phyloP scores from a whole-genome alignment of 2,113 vertebrate species.

The Stercorarius parasiticus region DNA sequence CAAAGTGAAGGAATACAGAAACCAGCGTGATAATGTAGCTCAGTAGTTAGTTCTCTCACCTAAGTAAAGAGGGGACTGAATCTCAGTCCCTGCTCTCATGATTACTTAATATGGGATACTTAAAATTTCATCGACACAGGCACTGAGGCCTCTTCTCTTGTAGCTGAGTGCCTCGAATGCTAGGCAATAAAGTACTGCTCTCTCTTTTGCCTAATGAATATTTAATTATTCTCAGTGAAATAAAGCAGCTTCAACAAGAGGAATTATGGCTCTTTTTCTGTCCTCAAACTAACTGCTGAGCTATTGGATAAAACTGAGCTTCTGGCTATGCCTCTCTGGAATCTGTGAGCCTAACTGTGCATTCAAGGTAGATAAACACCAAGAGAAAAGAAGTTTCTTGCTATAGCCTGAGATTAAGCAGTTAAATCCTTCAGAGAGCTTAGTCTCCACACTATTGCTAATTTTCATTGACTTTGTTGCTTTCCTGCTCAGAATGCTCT shows the following conservation, averaged over 20 bases:
- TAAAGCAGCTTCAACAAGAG: conserved; percentile 20
- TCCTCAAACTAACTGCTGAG: not conserved
- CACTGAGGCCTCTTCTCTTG: conserved; percentile 3
- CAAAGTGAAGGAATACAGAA: not conserved
- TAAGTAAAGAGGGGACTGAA: conserved; percentile 11
- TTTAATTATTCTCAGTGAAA: conserved; percentile 37
- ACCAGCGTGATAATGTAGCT: not conserved
- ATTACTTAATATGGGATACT: conserved; percentile 60
- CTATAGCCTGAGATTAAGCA: not conserved
- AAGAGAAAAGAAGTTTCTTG: not conserved
- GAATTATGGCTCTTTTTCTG: conserved; percentile 7
- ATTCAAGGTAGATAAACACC: not conserved
- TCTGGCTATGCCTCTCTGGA: not conserved
- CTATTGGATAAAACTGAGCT: not conserved
- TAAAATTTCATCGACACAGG: not conserved
- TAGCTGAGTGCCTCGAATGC: conserved; percentile 3
- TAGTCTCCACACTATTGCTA: not conserved
- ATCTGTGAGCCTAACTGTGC: not conserved
- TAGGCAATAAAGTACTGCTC: conserved; percentile 26
- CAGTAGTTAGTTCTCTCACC: not conserved
- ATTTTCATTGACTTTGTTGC: not conserved
- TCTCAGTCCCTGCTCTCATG: conserved; percentile 30
- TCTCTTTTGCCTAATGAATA: conserved; percentile 51
- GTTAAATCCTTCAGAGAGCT: not conserved
- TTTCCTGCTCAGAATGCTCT: not conserved